phyloP scores from a whole-genome alignment of 1,140 invertebrate genomes.

The Drosophila sulfurigaster region DNA sequence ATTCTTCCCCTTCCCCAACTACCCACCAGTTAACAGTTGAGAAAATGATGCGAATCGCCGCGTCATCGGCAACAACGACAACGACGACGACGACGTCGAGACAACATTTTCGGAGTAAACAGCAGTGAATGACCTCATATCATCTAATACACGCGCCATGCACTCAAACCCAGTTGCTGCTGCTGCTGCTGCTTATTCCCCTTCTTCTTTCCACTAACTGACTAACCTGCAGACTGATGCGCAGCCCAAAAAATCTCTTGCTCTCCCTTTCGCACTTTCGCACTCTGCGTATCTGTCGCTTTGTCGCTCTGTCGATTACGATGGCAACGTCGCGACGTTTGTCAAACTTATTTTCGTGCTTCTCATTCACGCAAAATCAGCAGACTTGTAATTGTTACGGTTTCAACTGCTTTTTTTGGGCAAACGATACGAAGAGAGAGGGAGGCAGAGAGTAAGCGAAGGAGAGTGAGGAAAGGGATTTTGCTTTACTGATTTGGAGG shows the following conservation, averaged over 20 bases:
- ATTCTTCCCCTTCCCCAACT: background rate
- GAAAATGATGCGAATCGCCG: constrained; percentile 48
- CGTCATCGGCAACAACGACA: constrained; percentile 58
- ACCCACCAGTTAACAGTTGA: background rate
- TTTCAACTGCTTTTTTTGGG: constrained; percentile 39
- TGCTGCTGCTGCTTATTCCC: background rate
- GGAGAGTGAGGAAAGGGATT: background rate
- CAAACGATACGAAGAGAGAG: constrained; percentile 2
- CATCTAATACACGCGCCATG: constrained; percentile 82
- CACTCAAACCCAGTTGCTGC: constrained; percentile 60
- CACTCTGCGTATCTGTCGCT: background rate
- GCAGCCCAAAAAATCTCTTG: constrained; percentile 45
- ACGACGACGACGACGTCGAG: constrained; percentile 52
- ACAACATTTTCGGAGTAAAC: constrained; percentile 78
- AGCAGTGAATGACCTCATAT: constrained; percentile 84
- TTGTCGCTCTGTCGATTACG: constrained; percentile 41
- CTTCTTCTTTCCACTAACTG: constrained; percentile 9
- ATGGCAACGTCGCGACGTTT: constrained; percentile 61
- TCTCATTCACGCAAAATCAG: constrained; percentile 45
- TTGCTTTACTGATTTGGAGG: constrained; percentile 4
- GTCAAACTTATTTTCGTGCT: constrained; percentile 60
- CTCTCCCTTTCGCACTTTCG: constrained; percentile 9
- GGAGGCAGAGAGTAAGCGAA: background rate
- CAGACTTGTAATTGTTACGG: constrained; percentile 81
- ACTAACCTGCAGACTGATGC: constrained; percentile 74